Conservation (phyloP, 2,113 vertebrate genomes). For the Chinchilla lanigera region DNA sequence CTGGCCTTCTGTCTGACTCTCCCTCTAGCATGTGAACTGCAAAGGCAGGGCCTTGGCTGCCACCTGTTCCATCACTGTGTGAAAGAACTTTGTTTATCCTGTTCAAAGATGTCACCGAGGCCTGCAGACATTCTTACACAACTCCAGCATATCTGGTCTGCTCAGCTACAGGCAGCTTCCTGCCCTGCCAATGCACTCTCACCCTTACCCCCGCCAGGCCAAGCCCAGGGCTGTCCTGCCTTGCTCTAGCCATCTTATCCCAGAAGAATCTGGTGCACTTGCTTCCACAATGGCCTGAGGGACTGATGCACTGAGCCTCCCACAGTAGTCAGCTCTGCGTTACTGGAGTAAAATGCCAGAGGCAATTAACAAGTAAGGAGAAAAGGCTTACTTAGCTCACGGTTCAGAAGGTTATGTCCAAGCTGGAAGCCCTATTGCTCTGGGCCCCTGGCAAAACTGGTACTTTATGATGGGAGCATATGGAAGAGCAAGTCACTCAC, state of each 20-base stretch:
- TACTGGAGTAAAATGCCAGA: background rate
- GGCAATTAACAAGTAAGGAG: background rate
- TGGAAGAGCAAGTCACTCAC: background rate
- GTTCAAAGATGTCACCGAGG: background rate
- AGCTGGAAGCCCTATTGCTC: background rate
- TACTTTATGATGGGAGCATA: background rate
- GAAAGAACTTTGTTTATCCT: background rate
- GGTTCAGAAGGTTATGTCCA: background rate
- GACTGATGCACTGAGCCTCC: background rate
- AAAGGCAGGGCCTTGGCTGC: background rate
- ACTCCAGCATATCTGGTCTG: background rate
- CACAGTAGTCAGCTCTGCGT: background rate
- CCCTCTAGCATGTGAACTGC: background rate
- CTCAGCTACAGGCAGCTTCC: background rate
- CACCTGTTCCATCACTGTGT: background rate
- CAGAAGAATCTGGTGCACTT: background rate
- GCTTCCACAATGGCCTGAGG: background rate
- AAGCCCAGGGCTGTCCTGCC: background rate
- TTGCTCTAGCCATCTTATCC: background rate
- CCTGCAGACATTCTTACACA: rapidly evolving
- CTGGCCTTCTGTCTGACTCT: background rate
- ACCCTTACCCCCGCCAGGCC: no score
- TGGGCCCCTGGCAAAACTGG: background rate
- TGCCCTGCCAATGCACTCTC: background rate
- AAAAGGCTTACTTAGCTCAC: background rate